These are phyloP conservation scores for Hydrochoerus hydrochaeris DNA, from an alignment of 2,113 vertebrate genomes.

Conservation along the genomic window DNA sequence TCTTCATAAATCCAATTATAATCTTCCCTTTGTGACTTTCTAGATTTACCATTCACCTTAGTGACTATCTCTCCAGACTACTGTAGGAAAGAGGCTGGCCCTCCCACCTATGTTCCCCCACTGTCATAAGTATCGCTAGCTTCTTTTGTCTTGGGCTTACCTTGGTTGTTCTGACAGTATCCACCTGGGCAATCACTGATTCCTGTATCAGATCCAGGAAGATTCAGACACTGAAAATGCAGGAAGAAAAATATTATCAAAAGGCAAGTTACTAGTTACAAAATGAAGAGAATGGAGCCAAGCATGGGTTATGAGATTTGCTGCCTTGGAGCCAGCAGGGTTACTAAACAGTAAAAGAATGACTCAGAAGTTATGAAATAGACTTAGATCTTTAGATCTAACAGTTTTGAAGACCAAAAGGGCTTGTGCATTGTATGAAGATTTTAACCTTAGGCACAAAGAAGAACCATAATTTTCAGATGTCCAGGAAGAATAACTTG, in stretches of 20 bases:
- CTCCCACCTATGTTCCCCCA: fast-evolving
- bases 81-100: not conserved
- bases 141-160: not conserved
- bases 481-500: not conserved
- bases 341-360: not conserved
- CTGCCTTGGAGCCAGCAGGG: not conserved
- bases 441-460: not conserved
- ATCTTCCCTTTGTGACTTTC: not conserved
- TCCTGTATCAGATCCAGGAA: not conserved
- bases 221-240: not conserved
- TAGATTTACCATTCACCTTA: not conserved
- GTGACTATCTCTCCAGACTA: not conserved
- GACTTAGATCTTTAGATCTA: not conserved
- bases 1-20: not conserved
- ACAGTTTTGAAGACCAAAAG: not conserved
- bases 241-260: not conserved
- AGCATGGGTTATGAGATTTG: not conserved
- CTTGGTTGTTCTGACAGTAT: too few species aligned
- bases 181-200: not conserved
- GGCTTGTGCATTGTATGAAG: not conserved
- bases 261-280: not conserved
- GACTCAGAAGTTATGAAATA: not conserved
- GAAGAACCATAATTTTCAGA: not conserved
- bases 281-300: not conserved
- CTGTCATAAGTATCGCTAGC: not conserved